phyloP scores from a whole-genome alignment of 2,888 invertebrate genomes.

The Chalcis sispes region DNA sequence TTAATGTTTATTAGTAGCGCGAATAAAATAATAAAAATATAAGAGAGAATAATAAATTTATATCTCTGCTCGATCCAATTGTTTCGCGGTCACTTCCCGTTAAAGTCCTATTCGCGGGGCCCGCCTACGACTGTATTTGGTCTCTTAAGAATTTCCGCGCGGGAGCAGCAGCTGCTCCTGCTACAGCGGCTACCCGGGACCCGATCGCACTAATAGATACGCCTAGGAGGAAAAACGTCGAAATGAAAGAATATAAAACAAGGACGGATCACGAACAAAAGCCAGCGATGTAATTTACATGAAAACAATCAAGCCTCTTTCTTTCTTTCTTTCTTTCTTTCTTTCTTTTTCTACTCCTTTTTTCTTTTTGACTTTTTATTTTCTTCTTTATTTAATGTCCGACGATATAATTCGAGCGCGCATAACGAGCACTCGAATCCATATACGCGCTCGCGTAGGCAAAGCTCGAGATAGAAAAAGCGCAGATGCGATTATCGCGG shows the following conservation, averaged over 20 bases:
- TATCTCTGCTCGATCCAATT: constrained; percentile 22
- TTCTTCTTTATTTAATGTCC: too few relatives aligned
- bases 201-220: constrained; percentile 28
- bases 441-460: neutral
- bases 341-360: neutral
- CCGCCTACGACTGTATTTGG: constrained; percentile 49
- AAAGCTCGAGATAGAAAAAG: constrained; percentile 1
- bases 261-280: constrained; percentile 28
- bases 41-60: too few relatives aligned
- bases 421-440: neutral
- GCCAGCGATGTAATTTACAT: constrained; percentile 2
- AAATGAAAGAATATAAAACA: constrained; percentile 32
- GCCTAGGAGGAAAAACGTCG: constrained; percentile 17
- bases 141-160: constrained; percentile 32
- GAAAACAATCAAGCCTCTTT: neutral
- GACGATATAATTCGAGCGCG: too few relatives aligned
- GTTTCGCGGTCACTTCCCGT: constrained; percentile 38
- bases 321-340: neutral
- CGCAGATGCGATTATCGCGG: constrained; percentile 3
- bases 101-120: constrained; percentile 23
- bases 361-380: neutral
- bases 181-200: neutral
- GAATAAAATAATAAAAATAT: too few relatives aligned
- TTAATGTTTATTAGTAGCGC: too few relatives aligned
- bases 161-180: constrained; percentile 23